phyloP scores from a whole-genome alignment of 2,113 vertebrate genomes.

The Bungarus multicinctus region DNA sequence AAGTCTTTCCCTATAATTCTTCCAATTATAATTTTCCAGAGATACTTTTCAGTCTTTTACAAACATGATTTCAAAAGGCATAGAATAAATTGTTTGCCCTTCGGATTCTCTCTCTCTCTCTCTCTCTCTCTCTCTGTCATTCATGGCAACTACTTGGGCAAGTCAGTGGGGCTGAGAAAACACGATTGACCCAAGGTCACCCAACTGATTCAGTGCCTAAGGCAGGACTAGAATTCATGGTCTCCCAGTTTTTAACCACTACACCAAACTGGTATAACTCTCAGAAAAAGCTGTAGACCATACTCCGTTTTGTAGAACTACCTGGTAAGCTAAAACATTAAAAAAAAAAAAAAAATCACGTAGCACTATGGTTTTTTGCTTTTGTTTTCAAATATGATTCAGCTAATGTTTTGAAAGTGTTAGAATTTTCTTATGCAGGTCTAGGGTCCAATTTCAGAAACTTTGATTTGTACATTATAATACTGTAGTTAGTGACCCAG shows the following conservation, averaged over 20 bases:
- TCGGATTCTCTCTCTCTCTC: background rate
- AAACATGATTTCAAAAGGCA: background rate
- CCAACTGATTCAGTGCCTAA: background rate
- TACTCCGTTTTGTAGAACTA: background rate
- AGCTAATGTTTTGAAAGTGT: background rate
- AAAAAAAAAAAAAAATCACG: background rate
- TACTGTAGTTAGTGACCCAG: background rate
- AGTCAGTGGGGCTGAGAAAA: background rate
- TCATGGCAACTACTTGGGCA: background rate
- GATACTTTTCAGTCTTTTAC: background rate
- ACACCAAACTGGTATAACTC: background rate
- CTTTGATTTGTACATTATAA: background rate
- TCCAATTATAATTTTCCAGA: background rate
- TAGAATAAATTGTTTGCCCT: background rate
- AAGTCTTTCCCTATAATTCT: background rate
- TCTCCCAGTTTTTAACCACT: too few relatives aligned
- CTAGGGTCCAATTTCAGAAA: background rate
- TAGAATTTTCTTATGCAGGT: background rate
- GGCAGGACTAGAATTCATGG: background rate
- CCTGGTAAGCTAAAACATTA: background rate
- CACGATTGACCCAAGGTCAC: background rate
- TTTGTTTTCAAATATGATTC: background rate
- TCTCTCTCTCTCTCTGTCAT: fast-evolving
- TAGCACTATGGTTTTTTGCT: background rate
- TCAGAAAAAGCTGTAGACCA: background rate